Percentiles rank a stretch among this genome's conserved stretches.
Conservation (phyloP, 2,888 invertebrate species). For the Aspidapion aeneum region DNA sequence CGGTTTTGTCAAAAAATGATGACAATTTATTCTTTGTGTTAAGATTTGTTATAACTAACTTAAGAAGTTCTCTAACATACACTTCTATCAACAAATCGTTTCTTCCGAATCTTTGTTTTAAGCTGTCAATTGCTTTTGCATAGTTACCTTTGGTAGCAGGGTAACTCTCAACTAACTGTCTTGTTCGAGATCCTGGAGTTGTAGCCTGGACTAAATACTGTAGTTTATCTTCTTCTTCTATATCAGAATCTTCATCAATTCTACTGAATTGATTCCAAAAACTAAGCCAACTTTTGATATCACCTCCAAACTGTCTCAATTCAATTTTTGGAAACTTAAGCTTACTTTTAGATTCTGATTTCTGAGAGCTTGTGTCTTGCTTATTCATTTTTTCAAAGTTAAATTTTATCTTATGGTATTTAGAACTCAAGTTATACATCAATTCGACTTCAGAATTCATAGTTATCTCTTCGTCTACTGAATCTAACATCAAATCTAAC, state of each 20-base stretch:
- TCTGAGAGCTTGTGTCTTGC: neutral
- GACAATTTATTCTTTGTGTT: neutral
- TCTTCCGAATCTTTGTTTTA: neutral
- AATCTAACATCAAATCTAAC: too few relatives aligned
- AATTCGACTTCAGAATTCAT: neutral
- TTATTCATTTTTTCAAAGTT: neutral
- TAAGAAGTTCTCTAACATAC: neutral
- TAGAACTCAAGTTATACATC: neutral
- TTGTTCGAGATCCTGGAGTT: neutral
- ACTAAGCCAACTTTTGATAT: neutral
- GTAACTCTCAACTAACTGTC: neutral
- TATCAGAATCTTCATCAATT: neutral
- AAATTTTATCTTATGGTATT: neutral
- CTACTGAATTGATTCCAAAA: neutral
- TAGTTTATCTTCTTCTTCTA: neutral
- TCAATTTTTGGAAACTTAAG: neutral
- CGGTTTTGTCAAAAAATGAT: neutral
- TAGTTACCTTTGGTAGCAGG: neutral
- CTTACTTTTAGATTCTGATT: too few relatives aligned
- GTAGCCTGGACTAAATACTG: neutral
- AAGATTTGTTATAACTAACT: too few relatives aligned
- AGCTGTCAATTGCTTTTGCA: neutral
- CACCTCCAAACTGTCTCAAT: neutral
- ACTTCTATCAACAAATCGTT: neutral
- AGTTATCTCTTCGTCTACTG: too few relatives aligned